Evolutionary conservation across 2,797 vertebrate species (phyloP), one percentile per base, ranked within the genome.

Genomic region (Dicrostonyx torquatus): DNA sequence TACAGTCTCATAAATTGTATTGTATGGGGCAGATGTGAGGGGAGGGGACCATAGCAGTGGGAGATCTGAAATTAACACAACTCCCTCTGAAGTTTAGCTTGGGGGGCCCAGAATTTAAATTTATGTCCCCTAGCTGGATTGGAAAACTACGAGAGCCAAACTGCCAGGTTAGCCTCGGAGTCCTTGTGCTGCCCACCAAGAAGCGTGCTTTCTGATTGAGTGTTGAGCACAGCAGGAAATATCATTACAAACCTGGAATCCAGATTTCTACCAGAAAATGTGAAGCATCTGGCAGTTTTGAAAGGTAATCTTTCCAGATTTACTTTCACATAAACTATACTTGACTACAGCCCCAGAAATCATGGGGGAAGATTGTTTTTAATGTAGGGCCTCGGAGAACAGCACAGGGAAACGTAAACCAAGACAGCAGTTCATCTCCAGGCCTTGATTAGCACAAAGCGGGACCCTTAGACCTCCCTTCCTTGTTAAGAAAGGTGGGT

Each of bases 231-330:
- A 96, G 96, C 95, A 98, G 97, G 97, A 98, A 98, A 97, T 95
- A 96, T 96, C 97, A 97, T 97, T 97, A 97, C 10, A 97, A 95
- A 97, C 98, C 97, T 97, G 98, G 97, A 95, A 97, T 98, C 95
- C 95, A 97, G 97, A 97, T 90, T 98, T 96, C 96, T 97, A 93
- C 97, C 96, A 95, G 97, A 97, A 98, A 98, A 98, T 97, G 89
- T 7, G 82, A 97, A 98, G 97, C 97, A 98, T 98, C 97, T 98
- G 97, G 97, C 97, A 97, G 97, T 96, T 98, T 97, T 97, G 96
- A 97, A 98, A 97, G 95, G 94, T 97, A 98, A 98, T 98, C 95
- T 98, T 98, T 97, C 96, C 98, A 98, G 98, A 98, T 98, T 98
- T 98, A 98, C 98, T 98, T 98, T 97, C 96, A 97, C 96, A 96